Percentiles rank a stretch among this genome's conserved stretches.
Conservation (phyloP, 2,888 invertebrate genomes). For the Melitaea athalia region DNA sequence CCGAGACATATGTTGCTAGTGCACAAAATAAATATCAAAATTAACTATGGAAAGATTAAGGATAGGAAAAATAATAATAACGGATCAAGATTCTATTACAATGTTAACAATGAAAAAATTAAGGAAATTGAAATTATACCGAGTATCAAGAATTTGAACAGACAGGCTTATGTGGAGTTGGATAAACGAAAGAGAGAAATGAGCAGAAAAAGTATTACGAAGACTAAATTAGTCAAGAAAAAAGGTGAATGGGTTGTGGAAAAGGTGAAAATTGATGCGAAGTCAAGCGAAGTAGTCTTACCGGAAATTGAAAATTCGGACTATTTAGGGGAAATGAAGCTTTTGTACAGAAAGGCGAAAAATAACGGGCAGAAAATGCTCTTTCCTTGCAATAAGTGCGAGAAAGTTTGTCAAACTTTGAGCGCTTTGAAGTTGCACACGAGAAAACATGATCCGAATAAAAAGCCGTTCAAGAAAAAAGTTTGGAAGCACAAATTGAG, state of each 20-base stretch:
- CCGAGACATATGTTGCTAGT: conserved; percentile 48
- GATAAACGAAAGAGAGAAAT: conserved; percentile 53
- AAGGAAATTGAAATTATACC: conserved; percentile 64
- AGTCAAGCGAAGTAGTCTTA: conserved; percentile 28
- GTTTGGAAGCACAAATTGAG: conserved; percentile 57
- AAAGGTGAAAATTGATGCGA: conserved; percentile 47
- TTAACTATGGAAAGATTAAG: conserved; percentile 47
- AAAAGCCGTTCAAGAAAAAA: conserved; percentile 61
- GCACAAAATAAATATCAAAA: conserved; percentile 52
- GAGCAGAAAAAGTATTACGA: conserved; percentile 51
- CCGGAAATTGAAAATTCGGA: conserved; percentile 38
- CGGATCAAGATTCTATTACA: conserved; percentile 56
- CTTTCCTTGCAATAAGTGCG: conserved; percentile 64
- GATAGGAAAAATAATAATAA: conserved; percentile 46
- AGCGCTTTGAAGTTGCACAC: conserved; percentile 62
- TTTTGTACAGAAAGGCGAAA: conserved; percentile 53
- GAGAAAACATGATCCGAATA: conserved; percentile 58
- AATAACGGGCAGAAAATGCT: conserved; percentile 56
- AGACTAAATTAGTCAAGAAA: conserved; percentile 59
- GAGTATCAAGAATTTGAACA: conserved; percentile 61
- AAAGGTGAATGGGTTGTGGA: conserved; percentile 64
- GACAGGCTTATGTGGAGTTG: conserved; percentile 53
- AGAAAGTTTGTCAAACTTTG: conserved; percentile 63
- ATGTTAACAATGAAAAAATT: conserved; percentile 44
- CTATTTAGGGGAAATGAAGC: conserved; percentile 57